Base-by-base conservation (phyloP, 2,797 vertebrate genomes). In the Knipowitschia caucasica region DNA sequence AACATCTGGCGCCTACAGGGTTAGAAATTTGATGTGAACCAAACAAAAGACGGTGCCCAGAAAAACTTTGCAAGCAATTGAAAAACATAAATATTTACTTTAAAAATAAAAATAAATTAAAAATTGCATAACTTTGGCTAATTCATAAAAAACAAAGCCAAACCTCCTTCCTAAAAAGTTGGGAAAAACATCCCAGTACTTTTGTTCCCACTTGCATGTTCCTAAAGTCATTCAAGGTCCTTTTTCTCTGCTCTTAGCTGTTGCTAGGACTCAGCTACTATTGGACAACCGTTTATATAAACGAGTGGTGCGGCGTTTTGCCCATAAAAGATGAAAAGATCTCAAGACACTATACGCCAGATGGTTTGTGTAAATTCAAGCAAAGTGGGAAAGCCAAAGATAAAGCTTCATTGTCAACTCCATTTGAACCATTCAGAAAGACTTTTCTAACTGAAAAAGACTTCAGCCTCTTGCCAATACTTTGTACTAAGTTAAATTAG, bases 231-330 rank as follows among this genome's bases (percentile, higher is more conserved):
- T 53, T 30, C 27, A 29, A 47, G 27, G 45, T 31, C 45, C 8
- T 3, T 67, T 65, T 73, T 81, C 63, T 75, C 57, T 49, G 63
- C 63, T 73, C 72, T 56, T 25, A 35, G 66, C 59, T 52, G 86
- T 89, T 88, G 88, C 87, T 85, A 86, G 74, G 89, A 68, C 53
- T 64, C 80, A 42, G 49, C 62, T 31, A 71, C 67, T 69, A 67
- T 62, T 64, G 57, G 55, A 57, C 69, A 71, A 65, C 69, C 82
- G 85, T 86, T 82, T 78, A 77, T 64, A 72, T 71, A 68, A 42
- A 39, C 73, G 73, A 78, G 77, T 17, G 30, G 65, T 38, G 73
- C 61, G 53, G 75, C 71, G 72, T 61, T 80, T 81, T 85, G 74
- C 79, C 40, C 67, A 53, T 47, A 50, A 58, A 57, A 72, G 71